Evolutionary conservation across 1,140 invertebrate species (phyloP).

Genomic region (Macrobrachium rosenbergii): DNA sequence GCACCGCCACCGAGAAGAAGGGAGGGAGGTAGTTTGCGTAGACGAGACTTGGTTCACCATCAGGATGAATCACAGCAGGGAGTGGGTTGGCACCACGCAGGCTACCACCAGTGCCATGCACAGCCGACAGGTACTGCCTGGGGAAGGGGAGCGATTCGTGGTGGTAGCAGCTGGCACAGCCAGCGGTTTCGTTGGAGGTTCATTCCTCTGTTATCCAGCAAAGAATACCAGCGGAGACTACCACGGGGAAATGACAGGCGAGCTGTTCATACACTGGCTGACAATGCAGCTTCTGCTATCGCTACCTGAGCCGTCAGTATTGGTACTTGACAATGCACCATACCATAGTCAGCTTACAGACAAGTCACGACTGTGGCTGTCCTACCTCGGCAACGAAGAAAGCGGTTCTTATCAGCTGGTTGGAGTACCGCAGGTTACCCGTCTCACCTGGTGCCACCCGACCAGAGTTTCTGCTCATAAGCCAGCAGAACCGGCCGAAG

Average conservation of each 20-base stretch:
- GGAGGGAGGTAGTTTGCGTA: not conserved
- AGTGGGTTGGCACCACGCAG: slow-evolving; percentile 23
- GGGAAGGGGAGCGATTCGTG: not conserved
- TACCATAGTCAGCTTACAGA: not conserved
- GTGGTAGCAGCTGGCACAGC: slow-evolving; percentile 6
- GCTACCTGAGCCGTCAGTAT: slow-evolving; percentile 7
- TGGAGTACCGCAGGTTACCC: not conserved
- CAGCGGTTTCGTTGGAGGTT: not conserved
- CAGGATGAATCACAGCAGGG: not conserved
- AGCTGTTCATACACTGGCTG: not conserved
- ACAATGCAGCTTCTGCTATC: not conserved
- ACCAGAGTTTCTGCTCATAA: not conserved
- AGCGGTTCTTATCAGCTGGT: too few species aligned
- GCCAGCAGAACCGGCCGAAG: too few species aligned
- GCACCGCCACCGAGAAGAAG: not conserved
- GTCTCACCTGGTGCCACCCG: not conserved
- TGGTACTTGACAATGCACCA: not conserved
- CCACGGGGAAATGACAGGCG: slow-evolving; percentile 1
- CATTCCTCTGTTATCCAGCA: not conserved
- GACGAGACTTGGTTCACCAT: not conserved
- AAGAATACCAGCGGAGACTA: not conserved
- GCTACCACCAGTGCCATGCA: slow-evolving; percentile 11
- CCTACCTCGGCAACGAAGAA: too few species aligned
- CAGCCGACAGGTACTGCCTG: not conserved
- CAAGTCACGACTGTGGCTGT: too few species aligned